phyloP scores from a whole-genome alignment of 2,888 invertebrate species.

The Branchellion lobata region DNA sequence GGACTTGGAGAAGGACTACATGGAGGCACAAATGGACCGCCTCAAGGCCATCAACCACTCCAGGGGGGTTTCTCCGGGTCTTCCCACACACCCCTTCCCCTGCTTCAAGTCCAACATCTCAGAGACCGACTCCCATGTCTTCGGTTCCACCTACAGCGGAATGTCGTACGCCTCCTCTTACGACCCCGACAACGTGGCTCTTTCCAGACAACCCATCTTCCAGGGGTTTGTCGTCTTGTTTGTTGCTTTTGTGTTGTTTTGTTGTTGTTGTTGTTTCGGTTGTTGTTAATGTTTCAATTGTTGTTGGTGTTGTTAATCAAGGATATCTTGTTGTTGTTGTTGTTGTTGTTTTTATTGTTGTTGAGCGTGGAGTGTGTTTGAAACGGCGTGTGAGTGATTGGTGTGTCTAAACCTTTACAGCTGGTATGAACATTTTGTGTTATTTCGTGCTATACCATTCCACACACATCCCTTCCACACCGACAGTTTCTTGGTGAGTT shows the following conservation, averaged over 20 bases:
- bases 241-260: no score
- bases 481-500: conserved; percentile 93
- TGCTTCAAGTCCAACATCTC: conserved; percentile 46
- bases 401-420: no score
- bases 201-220: conserved; percentile 66
- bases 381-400: no score
- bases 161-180: conserved; percentile 63
- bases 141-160: conserved; percentile 59
- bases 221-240: conserved; percentile 67
- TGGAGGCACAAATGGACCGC: background rate
- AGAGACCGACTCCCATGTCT: conserved; percentile 50
- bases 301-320: no score
- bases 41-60: background rate
- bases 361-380: no score
- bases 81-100: conserved; percentile 32
- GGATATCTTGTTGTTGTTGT: no score
- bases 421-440: no score
- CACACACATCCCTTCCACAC: no score
- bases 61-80: background rate
- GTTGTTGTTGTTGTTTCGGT: no score
- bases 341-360: no score
- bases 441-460: no score
- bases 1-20: background rate
- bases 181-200: conserved; percentile 68
- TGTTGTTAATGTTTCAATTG: no score